Base-by-base conservation (phyloP, 1,140 invertebrate genomes). In the Liolophura sinensis region DNA sequence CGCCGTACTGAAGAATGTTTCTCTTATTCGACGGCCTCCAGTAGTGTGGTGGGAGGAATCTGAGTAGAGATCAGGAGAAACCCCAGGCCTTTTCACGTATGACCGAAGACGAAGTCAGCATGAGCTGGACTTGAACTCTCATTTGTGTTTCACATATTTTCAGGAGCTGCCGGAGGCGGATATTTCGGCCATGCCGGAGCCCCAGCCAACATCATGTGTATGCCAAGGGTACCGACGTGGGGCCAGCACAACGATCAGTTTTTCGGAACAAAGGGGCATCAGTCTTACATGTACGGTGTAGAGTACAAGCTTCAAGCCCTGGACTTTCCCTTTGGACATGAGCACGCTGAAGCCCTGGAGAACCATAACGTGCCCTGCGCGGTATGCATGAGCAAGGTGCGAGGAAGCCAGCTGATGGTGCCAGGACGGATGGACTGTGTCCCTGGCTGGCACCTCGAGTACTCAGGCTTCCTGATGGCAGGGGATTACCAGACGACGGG, bases 301-400 rank as follows among this genome's bases (percentile, higher is more conserved):
- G 72, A 73, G 60, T 73, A 73, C 59, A 52, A 69, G 58, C 46
- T 48, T 46, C 20, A 90, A 67, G 90, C 90, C 3, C 84, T 87
- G 18, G 83, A 91, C 56, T 84, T 92, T 40, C 79, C 89, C 70
- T 40, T 40, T 40, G 31, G 31, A 40, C 31, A 40, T 9, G 31
- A 40, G 31, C 3, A 40, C 31, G 90, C 90, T 91, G 62, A 16
- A 1, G 14, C 58, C 5, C 52, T 72, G 4, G 12, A 64, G 22
- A 56, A 70, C 56, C 52, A 70, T 16, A 61, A 73, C 40, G 65
- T 68, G 18, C 69, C 68, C 16, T 77, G 75, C 47, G 65, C 63
- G 11, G 66, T 73, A 0, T 77, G 75, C 52, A n/a, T 57, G 3
- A 58, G 55, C 24, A 49, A 52, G 1, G 25, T 16, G 0, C 61